Percentiles rank a stretch among this genome's conserved stretches.
Conservation (phyloP, 2,797 vertebrate species). For the Anomalospiza imberbis region DNA sequence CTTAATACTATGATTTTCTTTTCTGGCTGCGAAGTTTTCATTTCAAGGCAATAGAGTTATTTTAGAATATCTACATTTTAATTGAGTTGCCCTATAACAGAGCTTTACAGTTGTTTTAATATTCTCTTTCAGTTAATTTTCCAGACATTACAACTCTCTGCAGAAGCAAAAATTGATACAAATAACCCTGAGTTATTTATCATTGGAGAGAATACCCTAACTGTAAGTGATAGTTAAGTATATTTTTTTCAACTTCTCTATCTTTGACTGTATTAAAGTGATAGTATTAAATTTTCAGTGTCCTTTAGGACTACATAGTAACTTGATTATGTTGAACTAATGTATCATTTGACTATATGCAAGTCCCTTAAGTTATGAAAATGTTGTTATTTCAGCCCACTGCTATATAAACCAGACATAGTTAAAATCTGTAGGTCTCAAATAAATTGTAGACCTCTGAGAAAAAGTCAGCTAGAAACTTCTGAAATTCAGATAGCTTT, state of each 20-base stretch:
- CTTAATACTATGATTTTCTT: neutral
- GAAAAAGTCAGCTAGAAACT: neutral
- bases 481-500: neutral
- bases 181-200: conserved; percentile 80
- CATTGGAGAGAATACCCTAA: conserved; percentile 76
- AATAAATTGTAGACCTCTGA: neutral
- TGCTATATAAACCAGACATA: neutral
- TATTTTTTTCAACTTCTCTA: neutral
- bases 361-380: neutral
- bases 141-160: conserved; percentile 79
- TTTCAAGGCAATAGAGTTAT: neutral
- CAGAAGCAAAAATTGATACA: conserved; percentile 77
- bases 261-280: neutral
- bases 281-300: neutral
- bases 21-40: neutral
- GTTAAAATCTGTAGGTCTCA: neutral
- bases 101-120: neutral
- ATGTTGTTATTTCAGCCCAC: neutral
- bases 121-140: conserved; percentile 79
- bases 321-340: neutral
- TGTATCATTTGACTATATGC: neutral
- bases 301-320: neutral
- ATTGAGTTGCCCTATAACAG: neutral
- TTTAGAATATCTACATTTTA: neutral
- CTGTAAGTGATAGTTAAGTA: conserved; percentile 70